Conservation (phyloP, 2,888 invertebrate genomes). For the Ichneumon xanthorius region DNA sequence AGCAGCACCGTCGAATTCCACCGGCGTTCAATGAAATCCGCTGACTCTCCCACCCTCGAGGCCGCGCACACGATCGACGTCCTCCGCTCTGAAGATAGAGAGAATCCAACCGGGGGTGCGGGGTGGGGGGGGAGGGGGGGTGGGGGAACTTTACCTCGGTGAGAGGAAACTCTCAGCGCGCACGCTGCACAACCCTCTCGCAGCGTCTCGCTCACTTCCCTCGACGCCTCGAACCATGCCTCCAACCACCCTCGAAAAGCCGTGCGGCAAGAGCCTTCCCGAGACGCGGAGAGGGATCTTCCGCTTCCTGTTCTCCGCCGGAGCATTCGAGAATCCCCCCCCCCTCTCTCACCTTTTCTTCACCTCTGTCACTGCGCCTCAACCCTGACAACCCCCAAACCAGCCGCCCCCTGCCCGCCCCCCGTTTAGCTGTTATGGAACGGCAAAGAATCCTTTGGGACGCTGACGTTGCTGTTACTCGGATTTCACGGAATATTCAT, state of each 20-base stretch:
- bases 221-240: slow-evolving; percentile 55
- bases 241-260: slow-evolving; percentile 33
- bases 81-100: slow-evolving; percentile 10
- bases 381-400: too few relatives aligned
- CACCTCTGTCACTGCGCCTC: not conserved
- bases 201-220: slow-evolving; percentile 15
- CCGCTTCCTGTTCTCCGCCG: slow-evolving; percentile 60
- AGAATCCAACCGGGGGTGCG: slow-evolving; percentile 14
- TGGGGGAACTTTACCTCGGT: not conserved
- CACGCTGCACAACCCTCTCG: not conserved
- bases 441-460: slow-evolving; percentile 44
- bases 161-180: slow-evolving; percentile 35
- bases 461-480: slow-evolving; percentile 55
- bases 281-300: slow-evolving; percentile 57
- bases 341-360: slow-evolving; percentile 1
- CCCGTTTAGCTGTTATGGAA: slow-evolving; percentile 29
- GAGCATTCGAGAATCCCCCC: slow-evolving; percentile 19
- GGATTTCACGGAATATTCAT: slow-evolving; percentile 40
- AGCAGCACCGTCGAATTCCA: slow-evolving; percentile 82
- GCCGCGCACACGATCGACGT: slow-evolving; percentile 52
- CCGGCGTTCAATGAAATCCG: slow-evolving; percentile 81
- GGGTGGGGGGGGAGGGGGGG: not conserved
- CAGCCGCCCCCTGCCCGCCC: not conserved
- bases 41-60: slow-evolving; percentile 62
- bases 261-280: slow-evolving; percentile 28